Percentiles rank a stretch among this genome's conserved stretches.
These are phyloP conservation scores for Lanistes nyassanus DNA, from an alignment of 1,140 invertebrate species.

Conservation along the genomic window DNA sequence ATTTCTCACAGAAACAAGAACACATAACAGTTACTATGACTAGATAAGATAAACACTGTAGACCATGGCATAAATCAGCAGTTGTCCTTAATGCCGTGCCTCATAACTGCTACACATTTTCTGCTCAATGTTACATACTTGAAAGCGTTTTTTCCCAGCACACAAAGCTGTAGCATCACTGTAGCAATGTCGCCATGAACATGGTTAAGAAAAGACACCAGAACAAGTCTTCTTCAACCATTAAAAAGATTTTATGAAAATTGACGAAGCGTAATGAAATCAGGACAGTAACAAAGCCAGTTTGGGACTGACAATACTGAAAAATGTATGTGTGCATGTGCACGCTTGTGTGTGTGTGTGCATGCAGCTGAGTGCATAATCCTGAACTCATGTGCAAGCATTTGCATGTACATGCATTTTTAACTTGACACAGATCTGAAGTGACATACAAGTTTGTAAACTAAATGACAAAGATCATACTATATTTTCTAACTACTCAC, in stretches of 20 bases:
- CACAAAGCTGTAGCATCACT: not conserved
- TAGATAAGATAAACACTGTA: too few relatives aligned
- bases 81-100: too few relatives aligned
- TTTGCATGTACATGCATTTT: too few relatives aligned
- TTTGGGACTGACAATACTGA: not conserved
- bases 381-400: not conserved
- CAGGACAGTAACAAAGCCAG: not conserved
- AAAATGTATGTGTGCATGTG: conserved; percentile 9
- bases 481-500: too few relatives aligned
- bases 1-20: not conserved
- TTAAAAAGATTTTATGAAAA: not conserved
- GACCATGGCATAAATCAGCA: too few relatives aligned
- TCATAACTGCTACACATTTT: too few relatives aligned
- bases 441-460: too few relatives aligned
- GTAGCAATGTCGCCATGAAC: not conserved
- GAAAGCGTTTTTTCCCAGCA: not conserved
- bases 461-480: too few relatives aligned
- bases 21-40: too few relatives aligned
- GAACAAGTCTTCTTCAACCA: not conserved
- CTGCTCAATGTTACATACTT: too few relatives aligned
- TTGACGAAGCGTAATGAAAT: not conserved
- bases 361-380: not conserved
- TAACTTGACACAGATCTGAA: too few relatives aligned
- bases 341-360: conserved; percentile 2
- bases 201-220: not conserved